phyloP scores from a whole-genome alignment of 2,888 invertebrate genomes.

The Ormia ochracea region DNA sequence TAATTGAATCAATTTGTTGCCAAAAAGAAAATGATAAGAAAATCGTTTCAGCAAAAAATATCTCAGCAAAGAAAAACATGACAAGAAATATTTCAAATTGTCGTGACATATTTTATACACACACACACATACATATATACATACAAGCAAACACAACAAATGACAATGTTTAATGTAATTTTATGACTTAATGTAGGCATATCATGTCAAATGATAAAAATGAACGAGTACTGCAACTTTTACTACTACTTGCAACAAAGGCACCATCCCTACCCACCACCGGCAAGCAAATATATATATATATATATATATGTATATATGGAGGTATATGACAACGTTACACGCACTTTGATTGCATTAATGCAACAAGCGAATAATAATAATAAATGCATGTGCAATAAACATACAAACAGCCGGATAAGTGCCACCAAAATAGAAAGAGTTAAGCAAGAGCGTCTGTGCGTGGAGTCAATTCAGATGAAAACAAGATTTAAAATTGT shows the following conservation, averaged over 20 bases:
- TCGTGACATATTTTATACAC: conserved; percentile 17
- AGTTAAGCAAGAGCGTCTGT: not conserved
- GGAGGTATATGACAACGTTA: conserved; percentile 12
- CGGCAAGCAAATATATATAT: not conserved
- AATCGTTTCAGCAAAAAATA: conserved; percentile 25
- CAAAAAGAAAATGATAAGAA: not conserved
- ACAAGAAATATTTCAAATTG: conserved; percentile 39
- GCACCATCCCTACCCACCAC: not conserved
- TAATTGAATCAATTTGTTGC: conserved; percentile 33
- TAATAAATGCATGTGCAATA: conserved; percentile 33
- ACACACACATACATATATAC: not conserved
- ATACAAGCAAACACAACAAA: conserved; percentile 11
- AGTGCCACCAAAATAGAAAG: conserved; percentile 52
- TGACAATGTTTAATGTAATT: conserved; percentile 58
- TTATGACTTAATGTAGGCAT: conserved; percentile 63
- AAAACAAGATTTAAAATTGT: conserved; percentile 35
- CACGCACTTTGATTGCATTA: conserved; percentile 54
- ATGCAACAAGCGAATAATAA: conserved; percentile 61
- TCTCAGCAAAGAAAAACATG: conserved; percentile 38
- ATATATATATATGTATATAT: too few species aligned
- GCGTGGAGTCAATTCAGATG: not conserved
- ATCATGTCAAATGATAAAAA: conserved; percentile 63
- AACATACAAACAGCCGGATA: conserved; percentile 15
- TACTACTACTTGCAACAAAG: conserved; percentile 19
- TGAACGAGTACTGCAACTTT: conserved; percentile 51